Evolutionary conservation across 1,140 invertebrate species (phyloP).

Genomic region (Tetraneura akinire): DNA sequence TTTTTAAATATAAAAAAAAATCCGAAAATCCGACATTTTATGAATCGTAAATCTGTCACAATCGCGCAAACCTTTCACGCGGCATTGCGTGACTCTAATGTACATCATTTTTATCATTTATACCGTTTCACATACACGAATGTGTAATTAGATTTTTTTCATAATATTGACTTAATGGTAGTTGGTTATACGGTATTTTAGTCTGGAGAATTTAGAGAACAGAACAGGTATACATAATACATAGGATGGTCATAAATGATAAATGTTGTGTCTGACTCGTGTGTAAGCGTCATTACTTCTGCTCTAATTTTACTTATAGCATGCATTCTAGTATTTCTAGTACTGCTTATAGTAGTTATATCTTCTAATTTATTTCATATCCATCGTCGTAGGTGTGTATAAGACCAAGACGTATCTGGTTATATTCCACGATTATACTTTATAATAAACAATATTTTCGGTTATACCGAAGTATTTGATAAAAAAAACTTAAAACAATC

Average conservation of each 20-base stretch:
- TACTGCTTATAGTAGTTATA: neutral
- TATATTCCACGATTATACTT: too few species aligned
- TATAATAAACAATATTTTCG: too few species aligned
- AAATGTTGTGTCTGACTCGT: slow-evolving; percentile 1
- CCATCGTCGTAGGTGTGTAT: too few species aligned
- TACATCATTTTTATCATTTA: slow-evolving; percentile 33
- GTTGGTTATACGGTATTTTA: neutral
- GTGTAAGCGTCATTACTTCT: neutral
- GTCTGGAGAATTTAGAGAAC: neutral
- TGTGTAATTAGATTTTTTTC: neutral
- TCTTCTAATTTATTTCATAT: slow-evolving; percentile 11
- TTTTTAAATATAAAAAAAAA: neutral
- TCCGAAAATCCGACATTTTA: slow-evolving; percentile 8
- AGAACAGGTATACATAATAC: neutral
- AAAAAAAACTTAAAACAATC: too few species aligned
- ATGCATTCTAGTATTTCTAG: neutral
- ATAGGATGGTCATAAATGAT: slow-evolving; percentile 24
- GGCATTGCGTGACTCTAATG: neutral
- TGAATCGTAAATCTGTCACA: slow-evolving; percentile 14
- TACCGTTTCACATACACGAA: neutral
- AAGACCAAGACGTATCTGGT: too few species aligned
- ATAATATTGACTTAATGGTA: too few species aligned
- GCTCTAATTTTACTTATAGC: neutral
- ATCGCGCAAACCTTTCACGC: neutral
- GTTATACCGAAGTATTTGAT: too few species aligned